These are phyloP conservation scores for Diabrotica undecimpunctata DNA, from an alignment of 1,140 invertebrate genomes.

Conservation along the genomic window DNA sequence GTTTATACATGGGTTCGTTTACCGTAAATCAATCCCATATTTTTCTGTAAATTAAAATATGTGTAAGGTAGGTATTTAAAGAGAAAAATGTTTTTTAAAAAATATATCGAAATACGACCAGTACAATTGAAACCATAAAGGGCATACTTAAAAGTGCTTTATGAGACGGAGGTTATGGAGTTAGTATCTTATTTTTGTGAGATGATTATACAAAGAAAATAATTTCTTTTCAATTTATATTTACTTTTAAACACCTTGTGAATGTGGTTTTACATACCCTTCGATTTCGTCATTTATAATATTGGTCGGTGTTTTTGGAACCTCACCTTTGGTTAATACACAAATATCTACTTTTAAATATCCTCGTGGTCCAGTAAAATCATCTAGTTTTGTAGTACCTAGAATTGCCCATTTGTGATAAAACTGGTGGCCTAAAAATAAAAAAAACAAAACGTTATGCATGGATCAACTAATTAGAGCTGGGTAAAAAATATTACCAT, in stretches of 20 bases:
- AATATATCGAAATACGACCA: too few relatives aligned
- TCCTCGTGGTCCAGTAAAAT: constrained; percentile 59
- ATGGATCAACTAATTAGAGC: constrained; percentile 13
- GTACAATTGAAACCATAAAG: too few relatives aligned
- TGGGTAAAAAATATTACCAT: background rate
- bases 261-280: constrained; percentile 54
- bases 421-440: constrained; percentile 66
- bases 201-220: background rate
- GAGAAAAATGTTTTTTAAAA: too few relatives aligned
- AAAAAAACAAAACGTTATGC: background rate
- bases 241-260: background rate
- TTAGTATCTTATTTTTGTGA: too few relatives aligned
- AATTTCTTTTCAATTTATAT: background rate
- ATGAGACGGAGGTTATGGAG: too few relatives aligned
- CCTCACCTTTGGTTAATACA: constrained; percentile 65
- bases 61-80: too few relatives aligned
- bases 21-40: too few relatives aligned
- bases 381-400: constrained; percentile 61
- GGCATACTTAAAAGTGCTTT: too few relatives aligned
- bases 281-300: constrained; percentile 69
- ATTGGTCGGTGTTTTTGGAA: constrained; percentile 57
- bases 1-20: too few relatives aligned
- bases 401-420: constrained; percentile 79
- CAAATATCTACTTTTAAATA: constrained; percentile 76
- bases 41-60: too few relatives aligned